Conservation (phyloP, 1,140 invertebrate genomes). For the Nylanderia fulva region DNA sequence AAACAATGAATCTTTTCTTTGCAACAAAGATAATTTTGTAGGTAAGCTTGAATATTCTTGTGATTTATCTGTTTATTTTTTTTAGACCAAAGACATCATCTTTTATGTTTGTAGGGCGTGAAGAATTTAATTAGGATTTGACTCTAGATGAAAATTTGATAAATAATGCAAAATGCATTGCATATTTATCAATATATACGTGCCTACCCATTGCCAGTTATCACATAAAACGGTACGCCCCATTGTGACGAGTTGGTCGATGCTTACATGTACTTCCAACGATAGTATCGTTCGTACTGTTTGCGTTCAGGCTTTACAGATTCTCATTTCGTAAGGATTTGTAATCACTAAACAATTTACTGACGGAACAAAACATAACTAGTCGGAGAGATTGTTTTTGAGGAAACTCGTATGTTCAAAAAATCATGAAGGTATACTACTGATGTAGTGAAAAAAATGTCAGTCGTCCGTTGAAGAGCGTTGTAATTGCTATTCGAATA, state of each 20-base stretch:
- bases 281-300: constrained; percentile 51
- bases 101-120: constrained; percentile 60
- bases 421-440: constrained; percentile 61
- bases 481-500: constrained; percentile 80
- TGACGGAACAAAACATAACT: constrained; percentile 57
- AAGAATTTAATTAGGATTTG: constrained; percentile 56
- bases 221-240: constrained; percentile 30
- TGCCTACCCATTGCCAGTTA: constrained; percentile 49
- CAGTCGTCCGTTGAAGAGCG: constrained; percentile 71
- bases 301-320: constrained; percentile 59
- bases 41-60: constrained; percentile 67
- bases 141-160: constrained; percentile 57
- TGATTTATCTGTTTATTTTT: constrained; percentile 58
- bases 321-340: constrained; percentile 45
- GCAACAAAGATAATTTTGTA: constrained; percentile 58
- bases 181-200: constrained; percentile 62
- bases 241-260: constrained; percentile 49
- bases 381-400: constrained; percentile 61
- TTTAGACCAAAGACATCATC: constrained; percentile 70
- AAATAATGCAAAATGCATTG: constrained; percentile 52
- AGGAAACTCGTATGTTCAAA: constrained; percentile 54
- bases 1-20: constrained; percentile 58
- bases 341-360: constrained; percentile 40
- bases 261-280: constrained; percentile 55
- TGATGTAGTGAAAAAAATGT: constrained; percentile 70